phyloP scores from a whole-genome alignment of 2,113 vertebrate species.

The Clinocottus analis region DNA sequence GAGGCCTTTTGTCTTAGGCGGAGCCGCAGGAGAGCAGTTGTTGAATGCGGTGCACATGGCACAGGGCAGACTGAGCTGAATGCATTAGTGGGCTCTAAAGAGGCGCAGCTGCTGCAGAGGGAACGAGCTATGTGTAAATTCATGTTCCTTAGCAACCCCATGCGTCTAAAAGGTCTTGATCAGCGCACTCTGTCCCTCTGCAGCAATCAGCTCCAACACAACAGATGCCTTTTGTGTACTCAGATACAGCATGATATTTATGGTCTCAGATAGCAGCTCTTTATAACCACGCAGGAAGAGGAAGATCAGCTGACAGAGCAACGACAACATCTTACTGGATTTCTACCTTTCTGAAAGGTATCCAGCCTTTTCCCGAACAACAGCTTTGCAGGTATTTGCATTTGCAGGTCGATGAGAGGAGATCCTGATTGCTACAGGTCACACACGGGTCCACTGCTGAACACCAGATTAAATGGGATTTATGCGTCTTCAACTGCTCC shows the following conservation, averaged over 20 bases:
- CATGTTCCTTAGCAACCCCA: constrained; percentile 83
- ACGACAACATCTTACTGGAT: neutral
- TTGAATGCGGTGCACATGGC: constrained; percentile 69
- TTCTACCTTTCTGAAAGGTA: neutral
- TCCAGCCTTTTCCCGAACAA: neutral
- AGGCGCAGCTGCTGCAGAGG: constrained; percentile 77
- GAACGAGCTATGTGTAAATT: constrained; percentile 78
- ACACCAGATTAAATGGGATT: neutral
- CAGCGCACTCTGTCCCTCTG: constrained; percentile 29
- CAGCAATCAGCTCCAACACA: constrained; percentile 38
- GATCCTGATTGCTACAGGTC: no score
- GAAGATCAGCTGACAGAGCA: neutral
- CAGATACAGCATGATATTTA: constrained; percentile 56
- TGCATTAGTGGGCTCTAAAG: constrained; percentile 75
- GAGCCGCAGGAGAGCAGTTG: constrained; percentile 59
- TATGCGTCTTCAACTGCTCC: constrained; percentile 1
- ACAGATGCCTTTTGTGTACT: constrained; percentile 70
- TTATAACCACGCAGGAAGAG: neutral
- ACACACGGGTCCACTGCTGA: neutral
- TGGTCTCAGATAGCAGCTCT: constrained; percentile 23
- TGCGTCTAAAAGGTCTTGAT: constrained; percentile 67
- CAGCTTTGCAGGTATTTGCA: neutral
- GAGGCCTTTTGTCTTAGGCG: constrained; percentile 70
- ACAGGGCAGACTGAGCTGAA: constrained; percentile 74
- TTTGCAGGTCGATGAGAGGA: neutral